A percentile compares a stretch with the other conserved stretches of the same genome.
phyloP scores from a whole-genome alignment of 1,140 invertebrate species.

The Protaetia brevitarsis region DNA sequence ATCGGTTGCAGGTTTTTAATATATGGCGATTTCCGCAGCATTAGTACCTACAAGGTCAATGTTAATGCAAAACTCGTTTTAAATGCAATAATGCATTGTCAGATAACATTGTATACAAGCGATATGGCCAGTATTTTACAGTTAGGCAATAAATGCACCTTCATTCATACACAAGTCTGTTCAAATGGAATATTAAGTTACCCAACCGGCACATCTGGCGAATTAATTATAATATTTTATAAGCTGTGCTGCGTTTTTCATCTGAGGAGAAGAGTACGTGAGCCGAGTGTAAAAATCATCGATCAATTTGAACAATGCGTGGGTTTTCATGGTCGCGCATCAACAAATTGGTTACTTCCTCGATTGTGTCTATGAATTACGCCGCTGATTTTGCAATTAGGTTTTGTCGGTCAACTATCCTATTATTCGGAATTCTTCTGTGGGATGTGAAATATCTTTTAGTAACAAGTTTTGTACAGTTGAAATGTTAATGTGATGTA shows the following conservation, averaged over 20 bases:
- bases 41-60: neutral
- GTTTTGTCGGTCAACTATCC: neutral
- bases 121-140: too few species aligned
- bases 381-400: neutral
- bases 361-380: neutral
- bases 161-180: too few species aligned
- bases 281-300: neutral
- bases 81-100: neutral
- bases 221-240: neutral
- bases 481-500: too few species aligned
- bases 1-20: too few species aligned
- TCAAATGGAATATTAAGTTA: too few species aligned
- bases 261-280: neutral
- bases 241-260: neutral
- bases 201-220: neutral
- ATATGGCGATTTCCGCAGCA: too few species aligned
- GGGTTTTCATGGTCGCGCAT: conserved; percentile 2
- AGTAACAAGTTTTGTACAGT: too few species aligned
- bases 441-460: too few species aligned
- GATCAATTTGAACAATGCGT: conserved; percentile 4
- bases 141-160: too few species aligned
- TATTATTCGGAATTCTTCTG: too few species aligned
- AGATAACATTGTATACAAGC: too few species aligned
- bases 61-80: neutral
- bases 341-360: conserved; percentile 8